A percentile compares a stretch with the other conserved stretches of the same genome.
Conservation (phyloP, 2,888 invertebrate species). For the Drosophila mettleri region DNA sequence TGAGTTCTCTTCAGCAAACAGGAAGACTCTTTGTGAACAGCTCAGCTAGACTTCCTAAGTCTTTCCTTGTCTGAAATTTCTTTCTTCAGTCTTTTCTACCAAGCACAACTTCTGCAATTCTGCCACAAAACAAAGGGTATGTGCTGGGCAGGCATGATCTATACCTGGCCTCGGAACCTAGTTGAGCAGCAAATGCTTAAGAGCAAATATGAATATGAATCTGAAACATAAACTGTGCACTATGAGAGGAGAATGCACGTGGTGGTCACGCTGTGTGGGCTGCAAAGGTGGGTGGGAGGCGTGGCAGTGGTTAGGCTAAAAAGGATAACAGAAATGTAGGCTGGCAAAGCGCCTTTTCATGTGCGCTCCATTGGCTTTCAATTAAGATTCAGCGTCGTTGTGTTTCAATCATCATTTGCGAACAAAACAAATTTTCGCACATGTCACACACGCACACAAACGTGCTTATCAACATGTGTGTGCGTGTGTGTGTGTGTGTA, state of each 20-base stretch:
- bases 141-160: background rate
- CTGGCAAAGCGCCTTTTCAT: slow-evolving; percentile 15
- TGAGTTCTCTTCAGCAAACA: background rate
- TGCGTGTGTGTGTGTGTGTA: too few species aligned
- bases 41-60: too few species aligned
- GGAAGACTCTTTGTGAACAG: too few species aligned
- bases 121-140: too few species aligned
- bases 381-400: slow-evolving; percentile 53
- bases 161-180: too few species aligned
- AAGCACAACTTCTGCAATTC: too few species aligned
- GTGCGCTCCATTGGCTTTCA: slow-evolving; percentile 51
- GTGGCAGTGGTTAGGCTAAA: background rate
- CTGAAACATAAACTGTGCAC: background rate
- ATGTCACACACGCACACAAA: slow-evolving; percentile 6
- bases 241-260: background rate
- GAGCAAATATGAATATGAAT: slow-evolving; percentile 11
- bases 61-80: too few species aligned
- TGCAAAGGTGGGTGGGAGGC: background rate
- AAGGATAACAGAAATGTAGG: slow-evolving; percentile 7
- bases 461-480: too few species aligned
- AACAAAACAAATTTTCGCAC: slow-evolving; percentile 59
- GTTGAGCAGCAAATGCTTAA: background rate
- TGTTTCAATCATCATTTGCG: slow-evolving; percentile 60
- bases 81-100: too few species aligned
- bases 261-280: background rate